phyloP scores from a whole-genome alignment of 2,113 vertebrate species.

The Pseudorectes ferrugineus region DNA sequence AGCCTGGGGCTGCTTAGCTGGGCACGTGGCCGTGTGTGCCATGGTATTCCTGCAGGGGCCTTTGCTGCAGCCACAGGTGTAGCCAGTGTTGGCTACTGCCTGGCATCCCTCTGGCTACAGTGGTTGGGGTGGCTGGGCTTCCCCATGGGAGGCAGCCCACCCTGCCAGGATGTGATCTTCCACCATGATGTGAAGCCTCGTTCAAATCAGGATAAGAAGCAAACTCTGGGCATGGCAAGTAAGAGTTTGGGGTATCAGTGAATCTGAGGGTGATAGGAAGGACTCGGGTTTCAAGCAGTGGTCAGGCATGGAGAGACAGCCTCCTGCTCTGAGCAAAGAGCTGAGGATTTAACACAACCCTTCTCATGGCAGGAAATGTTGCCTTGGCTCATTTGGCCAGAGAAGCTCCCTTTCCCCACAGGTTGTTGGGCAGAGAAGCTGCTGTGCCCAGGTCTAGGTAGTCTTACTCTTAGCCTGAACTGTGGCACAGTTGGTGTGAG shows the following conservation, averaged over 20 bases:
- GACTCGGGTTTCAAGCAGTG: not conserved
- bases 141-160: not conserved
- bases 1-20: not conserved
- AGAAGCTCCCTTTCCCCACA: not conserved
- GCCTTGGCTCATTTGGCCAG: accelerated
- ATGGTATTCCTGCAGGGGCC: not conserved
- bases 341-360: not conserved
- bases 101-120: accelerated
- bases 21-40: accelerated
- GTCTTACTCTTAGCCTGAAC: not conserved
- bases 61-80: not conserved
- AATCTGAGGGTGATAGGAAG: not conserved
- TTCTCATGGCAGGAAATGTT: not conserved
- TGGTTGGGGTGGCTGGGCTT: not conserved
- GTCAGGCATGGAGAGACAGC: not conserved
- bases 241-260: not conserved
- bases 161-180: not conserved
- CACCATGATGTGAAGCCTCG: accelerated
- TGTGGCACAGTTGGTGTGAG: not conserved
- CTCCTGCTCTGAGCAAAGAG: not conserved
- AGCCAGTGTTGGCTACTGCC: not conserved
- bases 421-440: not conserved
- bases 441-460: not conserved
- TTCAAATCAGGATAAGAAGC: not conserved
- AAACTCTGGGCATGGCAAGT: not conserved